Conservation (phyloP, 2,888 invertebrate species). For the Amphipoea lucens region DNA sequence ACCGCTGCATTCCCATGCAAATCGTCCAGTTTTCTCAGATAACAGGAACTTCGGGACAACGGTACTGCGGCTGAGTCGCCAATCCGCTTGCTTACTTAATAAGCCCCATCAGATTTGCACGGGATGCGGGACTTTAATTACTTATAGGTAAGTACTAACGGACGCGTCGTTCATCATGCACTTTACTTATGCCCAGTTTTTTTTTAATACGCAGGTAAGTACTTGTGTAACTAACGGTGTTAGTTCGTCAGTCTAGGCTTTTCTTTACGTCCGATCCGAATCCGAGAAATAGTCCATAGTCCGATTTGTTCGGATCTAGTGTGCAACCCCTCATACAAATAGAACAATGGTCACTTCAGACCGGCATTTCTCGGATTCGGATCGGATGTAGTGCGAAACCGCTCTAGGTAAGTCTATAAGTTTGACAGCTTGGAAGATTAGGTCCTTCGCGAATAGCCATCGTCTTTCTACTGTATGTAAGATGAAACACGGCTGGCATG, state of each 20-base stretch:
- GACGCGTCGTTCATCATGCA: background rate
- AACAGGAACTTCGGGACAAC: slow-evolving; percentile 56
- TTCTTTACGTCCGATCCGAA: background rate
- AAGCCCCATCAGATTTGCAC: slow-evolving; percentile 23
- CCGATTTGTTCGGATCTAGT: too few species aligned
- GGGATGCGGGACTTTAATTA: slow-evolving; percentile 17
- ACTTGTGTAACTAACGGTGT: background rate
- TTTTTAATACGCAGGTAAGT: background rate
- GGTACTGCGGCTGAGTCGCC: slow-evolving; percentile 48
- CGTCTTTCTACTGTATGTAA: background rate
- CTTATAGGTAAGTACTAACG: background rate
- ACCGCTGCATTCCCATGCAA: slow-evolving; percentile 55
- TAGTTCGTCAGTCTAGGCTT: background rate
- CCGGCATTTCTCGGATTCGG: too few species aligned
- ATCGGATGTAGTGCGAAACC: too few species aligned
- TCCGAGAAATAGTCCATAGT: too few species aligned
- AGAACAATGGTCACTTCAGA: too few species aligned
- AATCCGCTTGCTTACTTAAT: slow-evolving; percentile 8
- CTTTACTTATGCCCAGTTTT: background rate
- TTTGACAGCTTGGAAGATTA: background rate
- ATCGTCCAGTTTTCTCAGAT: slow-evolving; percentile 45
- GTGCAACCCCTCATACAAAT: too few species aligned
- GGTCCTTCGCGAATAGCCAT: background rate
- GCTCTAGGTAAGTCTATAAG: too few species aligned
- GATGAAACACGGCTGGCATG: background rate